Evolutionary conservation across 2,888 invertebrate species (phyloP).

Genomic region (Tachina fera): DNA sequence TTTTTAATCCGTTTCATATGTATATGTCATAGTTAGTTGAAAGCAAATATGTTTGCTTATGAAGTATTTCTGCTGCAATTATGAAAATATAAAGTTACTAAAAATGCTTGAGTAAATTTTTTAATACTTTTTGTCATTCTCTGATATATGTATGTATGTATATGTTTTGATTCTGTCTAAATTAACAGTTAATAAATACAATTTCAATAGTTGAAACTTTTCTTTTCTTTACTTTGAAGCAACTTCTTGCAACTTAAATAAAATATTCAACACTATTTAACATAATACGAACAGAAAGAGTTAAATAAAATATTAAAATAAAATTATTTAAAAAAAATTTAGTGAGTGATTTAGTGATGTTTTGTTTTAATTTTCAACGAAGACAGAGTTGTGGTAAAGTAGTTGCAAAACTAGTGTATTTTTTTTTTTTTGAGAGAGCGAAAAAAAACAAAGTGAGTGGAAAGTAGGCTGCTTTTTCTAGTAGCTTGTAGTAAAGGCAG

Average conservation of each 20-base stretch:
- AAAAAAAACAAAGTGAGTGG: slow-evolving; percentile 38
- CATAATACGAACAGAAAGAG: slow-evolving; percentile 41
- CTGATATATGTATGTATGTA: background rate
- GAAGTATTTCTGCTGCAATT: no score
- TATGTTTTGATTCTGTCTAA: background rate
- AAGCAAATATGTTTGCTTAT: no score
- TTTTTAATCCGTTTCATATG: no score
- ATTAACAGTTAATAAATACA: background rate
- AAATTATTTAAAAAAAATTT: background rate
- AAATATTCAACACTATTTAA: slow-evolving; percentile 30
- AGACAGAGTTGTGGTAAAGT: slow-evolving; percentile 56
- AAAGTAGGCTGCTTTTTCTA: background rate
- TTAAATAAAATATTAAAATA: slow-evolving; percentile 8
- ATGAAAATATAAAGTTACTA: no score
- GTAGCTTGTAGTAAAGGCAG: slow-evolving; percentile 10
- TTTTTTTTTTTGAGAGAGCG: slow-evolving; percentile 5
- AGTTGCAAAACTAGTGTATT: slow-evolving; percentile 48
- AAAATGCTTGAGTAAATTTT: no score
- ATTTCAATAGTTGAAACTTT: background rate
- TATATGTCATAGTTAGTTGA: no score
- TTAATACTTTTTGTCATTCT: no score
- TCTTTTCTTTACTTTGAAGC: background rate
- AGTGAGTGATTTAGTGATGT: slow-evolving; percentile 45
- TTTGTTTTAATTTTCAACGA: slow-evolving; percentile 38
- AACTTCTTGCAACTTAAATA: slow-evolving; percentile 23